These are phyloP conservation scores for Drosophila paranaensis DNA, from an alignment of 2,888 invertebrate genomes.

Conservation along the genomic window DNA sequence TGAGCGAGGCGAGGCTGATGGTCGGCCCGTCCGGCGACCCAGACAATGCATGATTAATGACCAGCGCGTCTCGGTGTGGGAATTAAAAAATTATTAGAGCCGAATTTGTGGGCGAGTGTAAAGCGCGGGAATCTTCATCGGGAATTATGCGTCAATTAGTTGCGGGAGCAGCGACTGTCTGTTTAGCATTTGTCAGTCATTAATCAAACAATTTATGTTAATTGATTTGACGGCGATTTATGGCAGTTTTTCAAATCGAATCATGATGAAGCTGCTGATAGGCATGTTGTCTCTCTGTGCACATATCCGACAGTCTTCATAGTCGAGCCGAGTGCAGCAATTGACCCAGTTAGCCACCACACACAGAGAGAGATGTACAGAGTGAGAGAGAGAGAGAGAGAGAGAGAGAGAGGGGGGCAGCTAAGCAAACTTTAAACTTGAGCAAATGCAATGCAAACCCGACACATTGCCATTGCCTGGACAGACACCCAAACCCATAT, in stretches of 20 bases:
- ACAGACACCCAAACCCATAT: slow-evolving; percentile 47
- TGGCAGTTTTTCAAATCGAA: slow-evolving; percentile 52
- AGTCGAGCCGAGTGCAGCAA: slow-evolving; percentile 44
- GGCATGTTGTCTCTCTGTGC: slow-evolving; percentile 7
- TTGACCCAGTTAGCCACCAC: slow-evolving; percentile 64
- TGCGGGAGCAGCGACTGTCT: slow-evolving; percentile 39
- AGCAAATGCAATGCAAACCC: slow-evolving; percentile 55
- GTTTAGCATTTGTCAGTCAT: slow-evolving; percentile 70
- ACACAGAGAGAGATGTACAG: background rate
- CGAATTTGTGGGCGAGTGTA: slow-evolving; percentile 49
- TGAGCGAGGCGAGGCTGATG: slow-evolving; percentile 35
- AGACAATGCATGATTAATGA: slow-evolving; percentile 76
- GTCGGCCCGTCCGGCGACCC: slow-evolving; percentile 3
- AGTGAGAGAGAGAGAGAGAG: background rate
- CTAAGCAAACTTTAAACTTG: slow-evolving; percentile 52
- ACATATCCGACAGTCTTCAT: slow-evolving; percentile 17
- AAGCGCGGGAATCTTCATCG: slow-evolving; percentile 43
- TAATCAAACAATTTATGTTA: slow-evolving; percentile 78
- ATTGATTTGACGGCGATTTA: slow-evolving; percentile 79
- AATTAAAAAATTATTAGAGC: slow-evolving; percentile 76
- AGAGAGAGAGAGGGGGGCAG: background rate
- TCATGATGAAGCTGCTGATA: slow-evolving; percentile 10
- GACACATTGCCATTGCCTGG: slow-evolving; percentile 46
- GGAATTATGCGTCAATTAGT: slow-evolving; percentile 72
- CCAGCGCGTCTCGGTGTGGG: slow-evolving; percentile 33